Percentiles rank a stretch among this genome's conserved stretches.
phyloP scores from a whole-genome alignment of 2,888 invertebrate genomes.

The Kuschelorhynchus macadamiae region DNA sequence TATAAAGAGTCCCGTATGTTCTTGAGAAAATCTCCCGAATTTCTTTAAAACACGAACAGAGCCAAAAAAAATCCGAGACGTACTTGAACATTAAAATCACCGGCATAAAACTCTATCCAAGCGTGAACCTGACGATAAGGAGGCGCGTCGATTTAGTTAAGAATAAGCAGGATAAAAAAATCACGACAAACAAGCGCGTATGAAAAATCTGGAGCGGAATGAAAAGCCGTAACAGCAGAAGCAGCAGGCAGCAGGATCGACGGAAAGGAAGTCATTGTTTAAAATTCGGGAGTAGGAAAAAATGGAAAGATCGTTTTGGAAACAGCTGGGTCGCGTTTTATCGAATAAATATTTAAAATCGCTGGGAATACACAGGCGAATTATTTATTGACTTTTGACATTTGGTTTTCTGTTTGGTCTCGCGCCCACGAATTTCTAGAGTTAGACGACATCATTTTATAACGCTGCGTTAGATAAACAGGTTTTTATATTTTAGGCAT shows the following conservation, averaged over 20 bases:
- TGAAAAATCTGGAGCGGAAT: conserved; percentile 12
- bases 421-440: too few relatives aligned
- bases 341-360: conserved; percentile 50
- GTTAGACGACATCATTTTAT: too few relatives aligned
- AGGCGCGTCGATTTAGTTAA: conserved; percentile 19
- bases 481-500: too few relatives aligned
- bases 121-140: conserved; percentile 29
- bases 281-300: conserved; percentile 44
- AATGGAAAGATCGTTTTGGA: conserved; percentile 45
- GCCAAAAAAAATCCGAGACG: too few relatives aligned
- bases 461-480: too few relatives aligned
- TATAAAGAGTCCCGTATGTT: too few relatives aligned
- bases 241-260: neutral
- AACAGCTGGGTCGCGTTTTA: conserved; percentile 50
- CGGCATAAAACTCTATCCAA: conserved; percentile 17
- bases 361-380: conserved; percentile 36
- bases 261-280: conserved; percentile 46
- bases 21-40: too few relatives aligned
- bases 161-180: conserved; percentile 18
- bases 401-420: conserved; percentile 38
- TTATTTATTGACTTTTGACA: conserved; percentile 50
- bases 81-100: too few relatives aligned
- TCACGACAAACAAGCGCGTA: neutral
- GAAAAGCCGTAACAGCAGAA: neutral
- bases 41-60: too few relatives aligned